phyloP scores from a whole-genome alignment of 1,140 invertebrate genomes.

The Mycetomoellerius zeteki region DNA sequence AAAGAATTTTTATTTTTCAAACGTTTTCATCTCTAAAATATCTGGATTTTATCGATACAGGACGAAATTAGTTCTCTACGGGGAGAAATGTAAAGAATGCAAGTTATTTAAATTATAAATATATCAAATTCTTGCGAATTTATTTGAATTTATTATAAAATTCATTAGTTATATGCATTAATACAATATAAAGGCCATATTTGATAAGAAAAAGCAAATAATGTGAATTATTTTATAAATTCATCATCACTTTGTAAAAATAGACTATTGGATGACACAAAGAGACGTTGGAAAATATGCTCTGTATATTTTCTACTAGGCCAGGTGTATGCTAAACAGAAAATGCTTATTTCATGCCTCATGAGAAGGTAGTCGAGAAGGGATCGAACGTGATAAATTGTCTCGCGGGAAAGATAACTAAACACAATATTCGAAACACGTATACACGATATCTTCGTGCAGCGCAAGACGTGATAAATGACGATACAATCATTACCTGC shows the following conservation, averaged over 20 bases:
- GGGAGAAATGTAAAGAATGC: conserved; percentile 24
- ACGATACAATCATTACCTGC: conserved; percentile 71
- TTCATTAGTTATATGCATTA: not conserved
- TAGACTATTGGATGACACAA: not conserved
- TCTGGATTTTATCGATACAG: not conserved
- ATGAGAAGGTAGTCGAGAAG: conserved; percentile 3
- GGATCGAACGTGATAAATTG: conserved; percentile 68
- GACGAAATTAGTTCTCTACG: conserved; percentile 6
- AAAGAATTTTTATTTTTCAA: conserved; percentile 15
- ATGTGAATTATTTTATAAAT: conserved; percentile 16
- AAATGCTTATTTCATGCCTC: conserved; percentile 54
- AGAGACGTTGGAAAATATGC: conserved; percentile 15
- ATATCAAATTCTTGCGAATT: conserved; percentile 14
- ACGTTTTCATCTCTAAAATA: conserved; percentile 21
- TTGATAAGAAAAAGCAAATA: not conserved
- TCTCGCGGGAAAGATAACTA: conserved; percentile 63
- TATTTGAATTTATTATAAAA: conserved; percentile 22
- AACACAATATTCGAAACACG: conserved; percentile 74
- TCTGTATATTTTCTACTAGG: not conserved
- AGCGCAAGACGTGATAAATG: conserved; percentile 69
- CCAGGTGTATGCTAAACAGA: conserved; percentile 30
- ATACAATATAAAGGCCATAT: not conserved
- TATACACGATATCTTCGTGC: conserved; percentile 62
- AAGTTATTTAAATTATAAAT: conserved; percentile 24
- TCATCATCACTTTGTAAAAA: not conserved